Evolutionary conservation across 2,888 invertebrate genomes (phyloP).

Genomic region (Sminthurides aquaticus): DNA sequence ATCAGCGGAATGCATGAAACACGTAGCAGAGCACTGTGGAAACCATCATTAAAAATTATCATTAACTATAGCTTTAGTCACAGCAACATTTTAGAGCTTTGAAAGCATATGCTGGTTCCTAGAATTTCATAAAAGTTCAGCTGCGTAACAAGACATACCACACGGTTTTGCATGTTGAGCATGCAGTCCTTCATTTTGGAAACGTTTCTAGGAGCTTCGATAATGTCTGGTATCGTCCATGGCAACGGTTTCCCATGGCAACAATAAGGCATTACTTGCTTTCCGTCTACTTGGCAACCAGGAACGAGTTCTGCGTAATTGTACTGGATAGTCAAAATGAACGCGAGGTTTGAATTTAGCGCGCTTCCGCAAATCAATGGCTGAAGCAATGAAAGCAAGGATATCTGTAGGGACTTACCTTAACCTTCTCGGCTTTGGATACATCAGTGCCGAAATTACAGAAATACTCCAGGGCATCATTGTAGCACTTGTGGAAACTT

Average conservation of each 20-base stretch:
- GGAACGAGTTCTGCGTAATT: conserved; percentile 27
- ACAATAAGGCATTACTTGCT: conserved; percentile 27
- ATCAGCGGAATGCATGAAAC: conserved; percentile 29
- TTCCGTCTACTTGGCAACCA: conserved; percentile 23
- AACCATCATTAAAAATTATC: too few relatives aligned
- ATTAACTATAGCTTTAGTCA: too few relatives aligned
- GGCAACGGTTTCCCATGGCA: conserved; percentile 37
- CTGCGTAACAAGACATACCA: conserved; percentile 4
- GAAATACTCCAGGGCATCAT: conserved; percentile 29
- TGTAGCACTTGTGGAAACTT: conserved; percentile 36
- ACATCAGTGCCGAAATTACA: conserved; percentile 23
- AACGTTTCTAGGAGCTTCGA: conserved; percentile 32
- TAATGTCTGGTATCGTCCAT: conserved; percentile 33
- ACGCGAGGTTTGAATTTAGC: not conserved
- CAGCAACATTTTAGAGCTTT: not conserved
- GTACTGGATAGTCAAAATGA: conserved; percentile 10
- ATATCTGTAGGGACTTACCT: not conserved
- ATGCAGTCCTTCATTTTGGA: conserved; percentile 27
- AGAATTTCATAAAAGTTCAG: conserved; percentile 4
- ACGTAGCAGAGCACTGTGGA: conserved; percentile 35
- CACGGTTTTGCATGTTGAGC: conserved; percentile 25
- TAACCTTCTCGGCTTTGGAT: not conserved
- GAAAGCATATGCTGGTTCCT: not conserved
- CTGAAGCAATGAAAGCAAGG: not conserved
- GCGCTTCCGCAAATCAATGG: too few relatives aligned